Evolutionary conservation across 2,113 vertebrate genomes (phyloP).

Genomic region (Camelus dromedarius): DNA sequence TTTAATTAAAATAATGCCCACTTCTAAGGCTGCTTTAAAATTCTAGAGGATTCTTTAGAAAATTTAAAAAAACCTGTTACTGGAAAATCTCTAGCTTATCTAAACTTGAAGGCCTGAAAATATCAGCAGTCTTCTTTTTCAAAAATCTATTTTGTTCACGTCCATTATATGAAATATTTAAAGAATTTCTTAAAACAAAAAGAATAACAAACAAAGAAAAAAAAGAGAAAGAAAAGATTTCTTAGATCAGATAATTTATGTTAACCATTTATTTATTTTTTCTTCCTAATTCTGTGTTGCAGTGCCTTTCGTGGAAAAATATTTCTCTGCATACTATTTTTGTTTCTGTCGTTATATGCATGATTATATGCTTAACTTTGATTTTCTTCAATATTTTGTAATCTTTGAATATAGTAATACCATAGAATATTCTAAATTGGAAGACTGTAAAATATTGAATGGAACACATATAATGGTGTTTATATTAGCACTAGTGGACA

Average conservation of each 20-base stretch:
- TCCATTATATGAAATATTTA: background rate
- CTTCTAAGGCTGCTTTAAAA: slow-evolving; percentile 11
- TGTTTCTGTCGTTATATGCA: background rate
- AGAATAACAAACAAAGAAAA: no score
- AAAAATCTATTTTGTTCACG: slow-evolving; percentile 20
- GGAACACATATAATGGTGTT: background rate
- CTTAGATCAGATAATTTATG: background rate
- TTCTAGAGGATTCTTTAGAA: background rate
- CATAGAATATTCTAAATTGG: background rate
- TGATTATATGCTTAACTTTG: background rate
- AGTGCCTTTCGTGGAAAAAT: slow-evolving; percentile 2
- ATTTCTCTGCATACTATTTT: background rate
- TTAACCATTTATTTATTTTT: background rate
- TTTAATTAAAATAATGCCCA: background rate
- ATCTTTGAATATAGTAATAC: background rate
- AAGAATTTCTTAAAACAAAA: background rate
- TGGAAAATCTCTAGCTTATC: background rate
- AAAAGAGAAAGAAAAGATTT: background rate
- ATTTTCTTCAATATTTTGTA: background rate
- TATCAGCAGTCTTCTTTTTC: slow-evolving; percentile 14
- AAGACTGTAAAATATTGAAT: slow-evolving; percentile 31
- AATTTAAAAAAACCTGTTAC: background rate
- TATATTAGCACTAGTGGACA: background rate
- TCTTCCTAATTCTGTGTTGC: background rate
- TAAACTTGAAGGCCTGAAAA: slow-evolving; percentile 1